Evolutionary conservation across 1,140 invertebrate species (phyloP).

Genomic region (Drosophila arawakana): DNA sequence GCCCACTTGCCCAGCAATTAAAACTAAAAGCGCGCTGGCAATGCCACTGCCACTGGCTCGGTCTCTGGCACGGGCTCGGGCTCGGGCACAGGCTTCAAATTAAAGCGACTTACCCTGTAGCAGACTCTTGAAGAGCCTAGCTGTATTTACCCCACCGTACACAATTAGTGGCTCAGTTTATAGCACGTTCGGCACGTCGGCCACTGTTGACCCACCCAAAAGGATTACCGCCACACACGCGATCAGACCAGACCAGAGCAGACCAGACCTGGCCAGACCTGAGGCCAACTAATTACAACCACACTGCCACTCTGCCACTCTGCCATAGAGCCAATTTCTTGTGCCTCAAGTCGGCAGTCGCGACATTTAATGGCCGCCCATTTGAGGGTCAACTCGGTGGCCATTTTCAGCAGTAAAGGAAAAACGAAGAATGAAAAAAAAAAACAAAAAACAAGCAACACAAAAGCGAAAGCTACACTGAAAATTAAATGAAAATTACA

Average conservation of each 20-base stretch:
- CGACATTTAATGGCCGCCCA: conserved; percentile 76
- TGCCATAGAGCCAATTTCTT: conserved; percentile 54
- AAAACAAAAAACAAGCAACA: neutral
- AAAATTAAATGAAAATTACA: conserved; percentile 78
- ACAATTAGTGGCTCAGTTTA: conserved; percentile 60
- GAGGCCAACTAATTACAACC: conserved; percentile 63
- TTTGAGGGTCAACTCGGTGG: conserved; percentile 75
- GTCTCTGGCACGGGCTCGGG: no score
- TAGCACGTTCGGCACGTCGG: conserved; percentile 55
- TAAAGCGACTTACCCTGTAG: conserved; percentile 33
- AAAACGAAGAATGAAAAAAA: neutral
- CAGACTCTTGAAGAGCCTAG: conserved; percentile 6
- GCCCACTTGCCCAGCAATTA: conserved; percentile 52
- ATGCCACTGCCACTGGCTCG: conserved; percentile 58
- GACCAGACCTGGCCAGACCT: conserved; percentile 8
- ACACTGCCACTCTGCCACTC: conserved; percentile 3
- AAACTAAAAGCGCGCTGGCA: conserved; percentile 72
- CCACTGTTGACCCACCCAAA: conserved; percentile 59
- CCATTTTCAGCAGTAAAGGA: conserved; percentile 43
- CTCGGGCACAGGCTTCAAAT: conserved; percentile 35
- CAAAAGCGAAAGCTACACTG: conserved; percentile 57
- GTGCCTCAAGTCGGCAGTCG: conserved; percentile 55
- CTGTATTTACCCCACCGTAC: neutral
- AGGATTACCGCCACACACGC: conserved; percentile 75
- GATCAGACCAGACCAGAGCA: conserved; percentile 53